A percentile compares a stretch with the other conserved stretches of the same genome.
Conservation (phyloP, 2,113 vertebrate species). For the Serilophus lunatus region DNA sequence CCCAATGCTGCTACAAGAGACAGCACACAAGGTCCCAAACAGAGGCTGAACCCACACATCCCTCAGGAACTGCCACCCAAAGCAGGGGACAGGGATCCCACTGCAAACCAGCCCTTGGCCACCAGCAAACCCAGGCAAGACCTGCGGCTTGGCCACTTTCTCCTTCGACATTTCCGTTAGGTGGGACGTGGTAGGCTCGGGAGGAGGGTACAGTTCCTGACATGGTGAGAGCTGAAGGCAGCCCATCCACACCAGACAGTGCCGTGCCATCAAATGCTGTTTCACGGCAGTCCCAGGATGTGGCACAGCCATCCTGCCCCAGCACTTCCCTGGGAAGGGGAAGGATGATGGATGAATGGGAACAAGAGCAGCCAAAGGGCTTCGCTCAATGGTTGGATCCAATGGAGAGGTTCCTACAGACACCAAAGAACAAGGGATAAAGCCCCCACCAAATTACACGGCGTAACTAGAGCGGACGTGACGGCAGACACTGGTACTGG, state of each 20-base stretch:
- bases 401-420: not conserved
- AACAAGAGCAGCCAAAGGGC: not conserved
- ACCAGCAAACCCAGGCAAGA: not conserved
- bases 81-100: not conserved
- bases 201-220: not conserved
- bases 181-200: not conserved
- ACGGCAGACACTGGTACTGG: not conserved
- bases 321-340: fast-evolving
- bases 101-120: not conserved
- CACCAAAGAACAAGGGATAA: not conserved
- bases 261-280: not conserved
- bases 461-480: not conserved
- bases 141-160: not conserved
- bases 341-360: not conserved
- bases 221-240: fast-evolving
- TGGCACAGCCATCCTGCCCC: not conserved
- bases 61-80: fast-evolving
- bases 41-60: fast-evolving
- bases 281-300: not conserved
- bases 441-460: not conserved
- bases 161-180: not conserved
- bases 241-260: fast-evolving
- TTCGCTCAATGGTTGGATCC: not conserved
- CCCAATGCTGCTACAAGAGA: not conserved
- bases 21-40: fast-evolving